Base-by-base conservation (phyloP, 2,888 invertebrate species). In the Trachelus troglodyta region DNA sequence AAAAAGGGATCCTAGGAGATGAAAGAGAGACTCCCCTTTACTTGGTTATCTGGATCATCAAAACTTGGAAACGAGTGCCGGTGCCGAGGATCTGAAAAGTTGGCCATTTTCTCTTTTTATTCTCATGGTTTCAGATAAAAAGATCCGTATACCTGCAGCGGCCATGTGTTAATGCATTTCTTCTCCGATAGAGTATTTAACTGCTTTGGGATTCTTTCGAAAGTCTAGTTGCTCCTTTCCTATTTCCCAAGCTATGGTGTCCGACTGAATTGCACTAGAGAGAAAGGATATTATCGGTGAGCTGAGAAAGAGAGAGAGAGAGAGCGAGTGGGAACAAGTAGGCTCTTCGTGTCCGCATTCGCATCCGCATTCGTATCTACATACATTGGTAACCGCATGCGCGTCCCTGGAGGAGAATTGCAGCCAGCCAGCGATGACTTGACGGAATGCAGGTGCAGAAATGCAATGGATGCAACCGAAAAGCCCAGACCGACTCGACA, bases 321-420 rank as follows among this genome's bases (percentile, higher is more conserved):
- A 33, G 75, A 69, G 79, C 76, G 79, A 81, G 82, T 23, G 9
- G 2, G 56, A 56, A 56, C 56, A 56, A 56, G 9, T 56, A 56
- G 23, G 56, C 56, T 56, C 23, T 9, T 56, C 23, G 56, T 56
- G 56, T 23, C 56, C 56, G 56, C 56, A 56, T 56, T 15, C 56
- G 56, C 56, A 56, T 56, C 56, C 23, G 56, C 56, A 56, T 56
- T 56, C 56, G 56, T 56, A 56, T 56, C 56, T 56, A 56, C 56
- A 56, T 56, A 56, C 56, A 56, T 56, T 56, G 56, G 56, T 23
- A 56, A 56, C 56, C 56, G 56, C 56, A 56, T 56, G 56, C 56
- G 56, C 56, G 56, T 56, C 56, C 56, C 56, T 56, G 23, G 56
- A 56, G 40, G 40, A 40, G 56, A 56, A 56, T 23, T 56, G 23